Conservation (phyloP, 2,888 invertebrate species). For the Torymus tubicola region DNA sequence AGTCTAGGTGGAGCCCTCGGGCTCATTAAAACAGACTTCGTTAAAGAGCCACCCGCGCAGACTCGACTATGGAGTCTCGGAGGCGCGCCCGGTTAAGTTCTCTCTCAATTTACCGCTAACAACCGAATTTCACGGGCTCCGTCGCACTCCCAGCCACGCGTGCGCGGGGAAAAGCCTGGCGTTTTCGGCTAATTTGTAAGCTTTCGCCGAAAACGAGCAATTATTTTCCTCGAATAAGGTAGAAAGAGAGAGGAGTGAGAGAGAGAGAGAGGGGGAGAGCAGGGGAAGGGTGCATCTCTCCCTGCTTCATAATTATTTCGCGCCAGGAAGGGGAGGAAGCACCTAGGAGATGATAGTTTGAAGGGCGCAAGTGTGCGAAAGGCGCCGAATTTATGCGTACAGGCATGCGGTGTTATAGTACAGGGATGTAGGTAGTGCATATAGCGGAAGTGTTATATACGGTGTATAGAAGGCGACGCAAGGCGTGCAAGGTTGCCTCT, state of each 20-base stretch:
- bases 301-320: constrained; percentile 37
- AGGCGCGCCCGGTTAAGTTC: constrained; percentile 30
- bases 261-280: too few species aligned
- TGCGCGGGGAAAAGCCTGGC: not conserved
- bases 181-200: constrained; percentile 54
- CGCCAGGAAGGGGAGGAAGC: not conserved
- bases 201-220: constrained; percentile 54
- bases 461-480: too few species aligned
- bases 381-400: constrained; percentile 4
- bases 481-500: too few species aligned
- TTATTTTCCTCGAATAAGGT: constrained; percentile 47
- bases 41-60: constrained; percentile 59
- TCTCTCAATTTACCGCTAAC: constrained; percentile 60
- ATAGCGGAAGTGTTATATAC: too few species aligned
- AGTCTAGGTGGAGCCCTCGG: constrained; percentile 58
- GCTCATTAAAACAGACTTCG: constrained; percentile 71
- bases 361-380: too few species aligned
- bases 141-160: not conserved
- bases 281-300: constrained; percentile 16
- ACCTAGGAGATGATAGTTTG: not conserved
- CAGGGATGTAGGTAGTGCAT: too few species aligned
- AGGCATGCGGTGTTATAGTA: too few species aligned
- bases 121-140: constrained; percentile 55
- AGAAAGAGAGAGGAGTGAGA: not conserved
- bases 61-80: constrained; percentile 4